Percentiles rank a stretch among this genome's conserved stretches.
Conservation (phyloP, 1,140 invertebrate species). For the Apis dorsata region DNA sequence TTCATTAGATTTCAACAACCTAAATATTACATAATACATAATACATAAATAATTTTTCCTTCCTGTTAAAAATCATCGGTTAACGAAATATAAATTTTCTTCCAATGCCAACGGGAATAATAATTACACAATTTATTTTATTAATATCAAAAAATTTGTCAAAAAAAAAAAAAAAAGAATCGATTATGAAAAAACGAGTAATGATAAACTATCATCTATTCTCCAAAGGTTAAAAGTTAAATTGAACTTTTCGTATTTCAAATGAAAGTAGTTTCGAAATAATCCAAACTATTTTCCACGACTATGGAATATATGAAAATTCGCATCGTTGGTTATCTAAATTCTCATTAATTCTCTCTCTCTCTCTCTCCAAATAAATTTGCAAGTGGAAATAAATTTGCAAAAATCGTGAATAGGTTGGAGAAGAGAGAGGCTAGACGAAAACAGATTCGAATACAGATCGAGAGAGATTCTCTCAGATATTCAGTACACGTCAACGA, state of each 20-base stretch:
- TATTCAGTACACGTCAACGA: slow-evolving; percentile 35
- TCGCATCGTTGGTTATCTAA: not conserved
- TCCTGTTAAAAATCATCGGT: too few relatives aligned
- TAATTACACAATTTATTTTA: too few relatives aligned
- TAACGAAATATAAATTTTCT: too few relatives aligned
- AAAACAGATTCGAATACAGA: not conserved
- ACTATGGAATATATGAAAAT: not conserved
- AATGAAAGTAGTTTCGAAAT: not conserved
- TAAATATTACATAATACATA: too few relatives aligned
- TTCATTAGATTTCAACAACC: too few relatives aligned
- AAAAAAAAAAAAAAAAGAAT: too few relatives aligned
- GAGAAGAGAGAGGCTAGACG: not conserved
- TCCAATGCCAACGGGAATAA: too few relatives aligned
- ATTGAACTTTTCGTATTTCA: not conserved
- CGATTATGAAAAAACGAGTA: not conserved
- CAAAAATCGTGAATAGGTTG: slow-evolving; percentile 17
- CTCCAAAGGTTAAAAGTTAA: not conserved
- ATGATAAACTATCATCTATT: too few relatives aligned
- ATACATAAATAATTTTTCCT: too few relatives aligned
- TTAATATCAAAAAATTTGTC: too few relatives aligned
- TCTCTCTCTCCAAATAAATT: not conserved
- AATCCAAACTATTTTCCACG: not conserved
- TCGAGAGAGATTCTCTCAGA: slow-evolving; percentile 30
- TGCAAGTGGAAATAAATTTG: not conserved
- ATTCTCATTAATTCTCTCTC: not conserved